A percentile compares a stretch with the other conserved stretches of the same genome.
These are phyloP conservation scores for Hyphantria cunea DNA, from an alignment of 1,140 invertebrate genomes.

Conservation along the genomic window DNA sequence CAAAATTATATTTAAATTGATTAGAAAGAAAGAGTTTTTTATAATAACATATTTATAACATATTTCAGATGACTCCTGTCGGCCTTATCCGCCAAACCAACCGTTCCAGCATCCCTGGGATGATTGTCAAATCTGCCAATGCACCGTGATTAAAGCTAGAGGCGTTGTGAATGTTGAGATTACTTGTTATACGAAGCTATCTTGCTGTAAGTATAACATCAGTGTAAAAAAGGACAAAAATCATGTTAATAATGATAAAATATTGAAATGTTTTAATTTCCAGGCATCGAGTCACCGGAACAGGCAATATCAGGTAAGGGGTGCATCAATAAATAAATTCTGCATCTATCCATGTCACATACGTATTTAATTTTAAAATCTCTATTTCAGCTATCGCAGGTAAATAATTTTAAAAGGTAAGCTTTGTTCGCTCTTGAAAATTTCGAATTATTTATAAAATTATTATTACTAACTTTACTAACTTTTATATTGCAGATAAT, in stretches of 20 bases:
- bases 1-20: too few species aligned
- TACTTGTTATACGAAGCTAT: slow-evolving; percentile 61
- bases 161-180: slow-evolving; percentile 59
- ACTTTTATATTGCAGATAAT: slow-evolving; percentile 39
- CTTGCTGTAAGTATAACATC: slow-evolving; percentile 58
- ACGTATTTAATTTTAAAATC: too few species aligned
- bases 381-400: slow-evolving; percentile 13
- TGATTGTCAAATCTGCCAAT: slow-evolving; percentile 64
- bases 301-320: slow-evolving; percentile 29
- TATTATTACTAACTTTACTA: background rate
- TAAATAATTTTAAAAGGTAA: slow-evolving; percentile 7
- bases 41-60: too few species aligned
- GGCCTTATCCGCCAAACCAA: slow-evolving; percentile 53
- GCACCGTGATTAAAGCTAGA: slow-evolving; percentile 43
- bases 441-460: background rate
- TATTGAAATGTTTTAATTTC: slow-evolving; percentile 13
- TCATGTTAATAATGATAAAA: slow-evolving; percentile 2
- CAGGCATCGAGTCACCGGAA: slow-evolving; percentile 36
- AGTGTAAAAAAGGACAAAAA: background rate
- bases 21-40: too few species aligned
- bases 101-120: slow-evolving; percentile 73
- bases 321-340: too few species aligned
- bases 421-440: background rate
- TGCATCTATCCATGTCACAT: too few species aligned
- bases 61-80: slow-evolving; percentile 61